Base-by-base conservation (phyloP, 2,113 vertebrate genomes). In the Pelusios castaneus region DNA sequence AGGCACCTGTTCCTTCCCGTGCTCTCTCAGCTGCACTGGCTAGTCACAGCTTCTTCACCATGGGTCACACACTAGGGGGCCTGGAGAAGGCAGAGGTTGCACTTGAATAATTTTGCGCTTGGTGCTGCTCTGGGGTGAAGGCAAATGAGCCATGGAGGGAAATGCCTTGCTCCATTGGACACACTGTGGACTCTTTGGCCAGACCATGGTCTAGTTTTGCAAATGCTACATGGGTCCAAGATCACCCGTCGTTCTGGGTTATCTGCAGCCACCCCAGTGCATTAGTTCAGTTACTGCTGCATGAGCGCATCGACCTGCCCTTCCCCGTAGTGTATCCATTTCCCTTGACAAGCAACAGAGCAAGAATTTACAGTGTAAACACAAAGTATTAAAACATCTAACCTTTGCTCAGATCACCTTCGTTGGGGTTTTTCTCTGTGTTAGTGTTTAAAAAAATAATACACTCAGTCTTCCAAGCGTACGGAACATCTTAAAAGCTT, bases 401-500 rank as follows among this genome's bases (percentile, higher is more conserved):
- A 98, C 98, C 98, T 98, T 97, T 97, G 97, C 96, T 97, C 95
- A 25, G 49, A 97, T 97, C 88, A 84, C 95, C 97, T 88, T 95
- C 98, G 88, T 76, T 24, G 17, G 87, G 98, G 96, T 96, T 97
- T 97, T 97, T 96, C 97, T 77, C 1, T 95, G 94, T 92, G 97
- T 96, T 95, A 94, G 97, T 97, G 97, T 97, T 97, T 97, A 96
- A 98, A 98, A 96, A 97, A 98, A 97, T 96, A 95, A 97, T 97
- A 95, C 93, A 91, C 96, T 96, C 79, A 14, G 96, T 96, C 95
- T 97, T 94, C 73, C 0, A 67, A 97, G 97, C 90, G 2, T 89
- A 84, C 88, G 49, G 97, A 98, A 96, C 98, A 97, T 98, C 97
- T 97, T 97, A 97, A 98, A 97, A 98, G 97, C 98, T 92, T 97